phyloP scores from a whole-genome alignment of 92 coral and sea anemone species.

The Virgularia gustaviana region DNA sequence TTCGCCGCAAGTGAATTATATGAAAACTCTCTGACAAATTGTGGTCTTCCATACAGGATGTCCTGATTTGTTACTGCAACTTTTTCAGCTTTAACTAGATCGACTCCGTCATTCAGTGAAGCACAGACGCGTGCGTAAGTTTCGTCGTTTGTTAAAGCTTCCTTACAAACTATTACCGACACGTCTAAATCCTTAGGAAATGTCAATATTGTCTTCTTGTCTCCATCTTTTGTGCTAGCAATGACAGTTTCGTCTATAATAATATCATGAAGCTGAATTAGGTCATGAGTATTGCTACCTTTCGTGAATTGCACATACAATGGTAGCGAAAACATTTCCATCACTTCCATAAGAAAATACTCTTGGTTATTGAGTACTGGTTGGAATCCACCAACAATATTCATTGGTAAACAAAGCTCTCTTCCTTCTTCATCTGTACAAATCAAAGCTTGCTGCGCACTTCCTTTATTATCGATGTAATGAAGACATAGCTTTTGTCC shows the following conservation, averaged over 20 bases:
- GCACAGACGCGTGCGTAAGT: constrained; percentile 79
- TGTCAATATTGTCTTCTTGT: constrained; percentile 65
- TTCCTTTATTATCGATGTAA: neutral
- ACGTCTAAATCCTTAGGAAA: constrained; percentile 72
- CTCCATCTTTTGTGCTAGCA: constrained; percentile 65
- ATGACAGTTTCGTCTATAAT: constrained; percentile 70
- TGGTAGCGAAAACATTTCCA: constrained; percentile 43
- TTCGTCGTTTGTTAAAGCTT: constrained; percentile 65
- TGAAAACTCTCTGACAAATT: neutral
- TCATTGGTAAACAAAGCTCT: constrained; percentile 19
- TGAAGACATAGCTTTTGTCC: neutral
- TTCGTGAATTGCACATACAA: constrained; percentile 73
- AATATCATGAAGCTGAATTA: constrained; percentile 54
- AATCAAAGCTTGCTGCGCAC: neutral
- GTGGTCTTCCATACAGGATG: neutral
- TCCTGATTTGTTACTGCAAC: neutral
- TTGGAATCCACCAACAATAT: constrained; percentile 15
- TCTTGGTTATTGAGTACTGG: constrained; percentile 18
- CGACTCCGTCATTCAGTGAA: constrained; percentile 73
- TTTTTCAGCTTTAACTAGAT: constrained; percentile 44
- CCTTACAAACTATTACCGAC: constrained; percentile 68
- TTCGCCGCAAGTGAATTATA: too few species aligned
- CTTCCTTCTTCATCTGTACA: neutral
- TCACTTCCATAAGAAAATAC: constrained; percentile 35
- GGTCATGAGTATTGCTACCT: constrained; percentile 23